Evolutionary conservation across 1,140 invertebrate genomes (phyloP).

Genomic region (fruit fly (Drosophila melanogaster)): Release_6_plus_ISO1_MT NT_037436.4:14368001-14368500

Average conservation of each 20-base stretch:
- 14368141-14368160: slow-evolving; percentile 61
- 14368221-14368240: slow-evolving; percentile 44
- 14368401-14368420: slow-evolving; percentile 18
- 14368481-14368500: slow-evolving; percentile 67
- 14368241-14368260: slow-evolving; percentile 27
- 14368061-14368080: slow-evolving; percentile 43
- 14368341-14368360: slow-evolving; percentile 50
- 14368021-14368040: slow-evolving; percentile 84
- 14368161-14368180: slow-evolving; percentile 78
- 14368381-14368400: slow-evolving; percentile 50
- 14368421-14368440: slow-evolving; percentile 52
- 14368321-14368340: slow-evolving; percentile 1
- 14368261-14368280: slow-evolving; percentile 48
- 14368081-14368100: slow-evolving; percentile 44
- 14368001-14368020: slow-evolving; percentile 80
- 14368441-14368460: slow-evolving; percentile 67
- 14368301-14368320: slow-evolving; percentile 10
- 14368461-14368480: slow-evolving; percentile 59
- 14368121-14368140: slow-evolving; percentile 61
- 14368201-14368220: slow-evolving; percentile 43
- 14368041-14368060: slow-evolving; percentile 58
- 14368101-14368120: slow-evolving; percentile 73
- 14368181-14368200: slow-evolving; percentile 73
- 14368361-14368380: slow-evolving; percentile 61
- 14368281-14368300: slow-evolving; percentile 72